A percentile compares a stretch with the other conserved stretches of the same genome.
Conservation (phyloP, 2,113 vertebrate species). For the Neotoma lepida region DNA sequence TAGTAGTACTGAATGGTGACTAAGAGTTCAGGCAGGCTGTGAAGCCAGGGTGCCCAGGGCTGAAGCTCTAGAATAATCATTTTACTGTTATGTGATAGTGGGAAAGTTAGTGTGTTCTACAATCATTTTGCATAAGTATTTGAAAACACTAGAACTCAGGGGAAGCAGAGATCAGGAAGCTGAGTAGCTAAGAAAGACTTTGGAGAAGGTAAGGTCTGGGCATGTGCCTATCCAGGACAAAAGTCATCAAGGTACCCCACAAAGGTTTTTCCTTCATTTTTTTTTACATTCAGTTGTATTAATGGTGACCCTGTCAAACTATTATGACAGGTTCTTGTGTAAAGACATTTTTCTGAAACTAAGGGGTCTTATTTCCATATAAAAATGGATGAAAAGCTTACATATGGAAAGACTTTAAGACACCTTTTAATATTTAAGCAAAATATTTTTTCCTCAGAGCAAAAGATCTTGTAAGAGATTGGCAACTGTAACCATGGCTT, state of each 20-base stretch:
- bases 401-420: conserved; percentile 44
- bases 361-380: conserved; percentile 24
- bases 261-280: not conserved
- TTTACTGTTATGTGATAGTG: not conserved
- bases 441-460: conserved; percentile 49
- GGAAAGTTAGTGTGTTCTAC: not conserved
- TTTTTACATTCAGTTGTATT: not conserved
- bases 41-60: not conserved
- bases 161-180: not conserved
- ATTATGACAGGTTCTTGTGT: not conserved
- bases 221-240: not conserved
- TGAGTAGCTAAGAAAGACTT: not conserved
- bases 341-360: not conserved
- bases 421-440: conserved; percentile 64
- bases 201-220: not conserved
- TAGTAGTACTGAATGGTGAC: not conserved
- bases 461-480: conserved; percentile 51
- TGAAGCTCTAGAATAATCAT: not conserved
- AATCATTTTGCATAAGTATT: not conserved
- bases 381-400: conserved; percentile 22
- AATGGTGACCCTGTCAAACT: not conserved
- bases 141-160: not conserved
- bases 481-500: not conserved
- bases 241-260: not conserved
- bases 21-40: not conserved